Base-by-base conservation (phyloP, 2,888 invertebrate genomes). In the Parnassius mnemosyne region DNA sequence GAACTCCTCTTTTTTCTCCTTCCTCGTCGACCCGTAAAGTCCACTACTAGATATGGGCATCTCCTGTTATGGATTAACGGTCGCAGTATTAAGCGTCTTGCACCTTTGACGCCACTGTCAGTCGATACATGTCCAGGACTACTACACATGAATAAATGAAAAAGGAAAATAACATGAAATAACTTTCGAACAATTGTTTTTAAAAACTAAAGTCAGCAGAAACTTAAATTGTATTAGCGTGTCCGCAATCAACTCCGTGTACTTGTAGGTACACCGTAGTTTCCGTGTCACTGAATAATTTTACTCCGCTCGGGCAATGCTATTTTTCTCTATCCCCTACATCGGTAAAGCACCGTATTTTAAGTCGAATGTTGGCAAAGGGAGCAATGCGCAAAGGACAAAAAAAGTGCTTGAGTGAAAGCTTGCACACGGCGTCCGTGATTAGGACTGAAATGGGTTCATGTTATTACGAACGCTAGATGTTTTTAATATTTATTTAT, bases 211-310 rank as follows among this genome's bases (percentile, higher is more conserved):
- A 20, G 49, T 1, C 42, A 57, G 49, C 57, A 53, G n/a, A 55
- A 55, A 56, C 46, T 60, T 60, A 68, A 72, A 71, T 74, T 63
- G 67, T 70, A 71, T 71, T 71, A 61, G 66, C 71, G 66, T 69
- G 69, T 61, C 65, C 67, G 67, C 71, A 71, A 73, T 69, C 70
- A 69, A 70, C 61, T 64, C 53, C 25, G 41, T 63, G 69, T 72
- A 70, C 71, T 63, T 70, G 67, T 53, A 64, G 50, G 54, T 59
- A 60, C 62, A 62, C 60, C 59, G 59, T 49, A 65, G 65, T 67
- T 76, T 77, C 67, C 78, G 74, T 75, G 76, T 74, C 78, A 68
- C 71, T 70, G 79, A 73, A 73, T 74, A 75, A 77, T 76, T 76
- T 66, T 66, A 69, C 65, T 66, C 65, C 66, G 66, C 66, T 68